Conservation (phyloP, 2,113 vertebrate species). For the Orthonyx spaldingii region DNA sequence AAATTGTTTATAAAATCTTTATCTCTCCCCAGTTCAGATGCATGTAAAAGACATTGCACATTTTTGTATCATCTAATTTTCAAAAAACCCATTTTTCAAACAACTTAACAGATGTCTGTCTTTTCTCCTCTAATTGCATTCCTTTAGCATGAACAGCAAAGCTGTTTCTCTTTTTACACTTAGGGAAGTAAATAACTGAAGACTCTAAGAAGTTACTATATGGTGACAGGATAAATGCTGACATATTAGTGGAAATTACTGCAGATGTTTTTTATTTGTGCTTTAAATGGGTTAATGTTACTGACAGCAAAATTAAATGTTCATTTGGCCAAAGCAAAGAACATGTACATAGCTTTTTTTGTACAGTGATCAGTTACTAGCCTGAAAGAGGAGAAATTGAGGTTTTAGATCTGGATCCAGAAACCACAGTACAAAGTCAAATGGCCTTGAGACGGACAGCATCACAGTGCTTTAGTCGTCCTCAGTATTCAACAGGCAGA, state of each 20-base stretch:
- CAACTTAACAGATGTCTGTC: neutral
- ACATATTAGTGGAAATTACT: constrained; percentile 5
- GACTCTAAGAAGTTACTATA: neutral
- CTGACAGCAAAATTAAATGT: neutral
- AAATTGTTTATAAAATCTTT: neutral
- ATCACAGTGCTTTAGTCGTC: neutral
- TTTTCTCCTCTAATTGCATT: neutral
- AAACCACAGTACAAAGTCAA: neutral
- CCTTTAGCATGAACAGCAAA: neutral
- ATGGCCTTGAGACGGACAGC: neutral
- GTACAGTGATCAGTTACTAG: neutral
- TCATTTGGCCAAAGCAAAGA: neutral
- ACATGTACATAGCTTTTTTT: neutral
- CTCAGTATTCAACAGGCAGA: neutral
- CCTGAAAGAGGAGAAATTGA: neutral
- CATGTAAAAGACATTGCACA: neutral
- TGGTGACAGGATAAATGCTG: neutral
- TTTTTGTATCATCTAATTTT: neutral
- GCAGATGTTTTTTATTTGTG: neutral
- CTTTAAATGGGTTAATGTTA: neutral
- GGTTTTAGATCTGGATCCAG: neutral
- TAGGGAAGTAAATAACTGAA: neutral
- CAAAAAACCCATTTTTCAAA: neutral
- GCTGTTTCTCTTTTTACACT: neutral
- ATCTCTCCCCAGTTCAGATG: neutral